Percentiles rank a stretch among this genome's conserved stretches.
phyloP scores from a whole-genome alignment of 1,140 invertebrate genomes.

The Cataglyphis hispanica region DNA sequence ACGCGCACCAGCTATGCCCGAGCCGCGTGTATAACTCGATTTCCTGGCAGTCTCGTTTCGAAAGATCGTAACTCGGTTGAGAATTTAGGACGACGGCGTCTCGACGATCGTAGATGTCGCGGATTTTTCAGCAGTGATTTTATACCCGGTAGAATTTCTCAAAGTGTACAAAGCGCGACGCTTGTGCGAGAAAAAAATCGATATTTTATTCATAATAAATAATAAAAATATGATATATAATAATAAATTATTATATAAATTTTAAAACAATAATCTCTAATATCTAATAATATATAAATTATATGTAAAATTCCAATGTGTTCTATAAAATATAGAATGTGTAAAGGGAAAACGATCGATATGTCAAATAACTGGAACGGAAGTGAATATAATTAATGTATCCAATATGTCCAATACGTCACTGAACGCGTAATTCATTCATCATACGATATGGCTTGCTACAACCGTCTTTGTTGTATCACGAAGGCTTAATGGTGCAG shows the following conservation, averaged over 20 bases:
- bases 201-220: too few relatives aligned
- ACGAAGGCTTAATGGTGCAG: conserved; percentile 63
- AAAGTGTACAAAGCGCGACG: not conserved
- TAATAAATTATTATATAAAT: too few relatives aligned
- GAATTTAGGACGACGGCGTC: conserved; percentile 24
- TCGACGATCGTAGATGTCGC: conserved; percentile 37
- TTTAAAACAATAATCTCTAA: too few relatives aligned
- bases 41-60: conserved; percentile 49
- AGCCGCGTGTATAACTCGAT: conserved; percentile 40
- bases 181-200: too few relatives aligned
- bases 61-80: conserved; percentile 44
- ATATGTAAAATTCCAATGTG: not conserved
- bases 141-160: not conserved
- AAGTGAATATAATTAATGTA: conserved; percentile 30
- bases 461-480: conserved; percentile 70
- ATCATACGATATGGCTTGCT: conserved; percentile 64
- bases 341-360: not conserved
- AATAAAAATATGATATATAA: too few relatives aligned
- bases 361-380: not conserved
- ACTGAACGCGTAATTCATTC: conserved; percentile 36
- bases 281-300: not conserved
- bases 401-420: not conserved
- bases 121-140: conserved; percentile 35
- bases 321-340: not conserved
- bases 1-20: not conserved